Percentiles rank a stretch among this genome's conserved stretches.
These are phyloP conservation scores for Eupithecia abbreviata DNA, from an alignment of 2,888 invertebrate genomes.

Conservation along the genomic window DNA sequence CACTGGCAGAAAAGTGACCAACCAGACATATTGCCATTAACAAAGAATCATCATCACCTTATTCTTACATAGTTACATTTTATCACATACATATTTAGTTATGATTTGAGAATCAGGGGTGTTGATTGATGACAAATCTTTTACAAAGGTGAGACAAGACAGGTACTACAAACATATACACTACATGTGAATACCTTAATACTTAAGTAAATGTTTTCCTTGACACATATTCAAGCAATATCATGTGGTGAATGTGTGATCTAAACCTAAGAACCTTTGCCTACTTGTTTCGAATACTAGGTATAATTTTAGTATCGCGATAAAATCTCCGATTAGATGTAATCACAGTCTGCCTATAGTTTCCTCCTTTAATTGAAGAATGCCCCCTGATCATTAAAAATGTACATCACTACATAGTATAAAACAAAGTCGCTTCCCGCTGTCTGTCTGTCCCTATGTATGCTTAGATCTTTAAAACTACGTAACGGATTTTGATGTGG, in stretches of 20 bases:
- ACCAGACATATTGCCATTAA: too few relatives aligned
- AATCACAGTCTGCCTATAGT: neutral
- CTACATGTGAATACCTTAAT: neutral
- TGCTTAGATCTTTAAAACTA: too few relatives aligned
- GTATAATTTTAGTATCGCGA: neutral
- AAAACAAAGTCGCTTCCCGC: too few relatives aligned
- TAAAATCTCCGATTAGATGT: constrained; percentile 8
- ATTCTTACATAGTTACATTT: too few relatives aligned
- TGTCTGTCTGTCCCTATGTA: too few relatives aligned
- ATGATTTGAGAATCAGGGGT: neutral
- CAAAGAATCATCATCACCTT: too few relatives aligned
- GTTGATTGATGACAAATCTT: neutral
- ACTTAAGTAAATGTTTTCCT: neutral
- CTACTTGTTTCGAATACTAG: neutral
- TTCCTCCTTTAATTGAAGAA: neutral
- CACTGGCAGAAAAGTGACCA: too few relatives aligned
- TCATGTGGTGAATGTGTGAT: constrained; percentile 5
- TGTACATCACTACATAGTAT: too few relatives aligned
- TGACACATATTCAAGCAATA: neutral
- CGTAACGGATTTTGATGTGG: too few relatives aligned
- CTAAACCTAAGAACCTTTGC: neutral
- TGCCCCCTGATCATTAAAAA: too few relatives aligned
- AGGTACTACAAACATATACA: too few relatives aligned
- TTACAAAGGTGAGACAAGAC: neutral
- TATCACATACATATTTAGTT: neutral